These are phyloP conservation scores for Chiloscyllium plagiosum DNA, from an alignment of 2,113 vertebrate species.

Conservation along the genomic window DNA sequence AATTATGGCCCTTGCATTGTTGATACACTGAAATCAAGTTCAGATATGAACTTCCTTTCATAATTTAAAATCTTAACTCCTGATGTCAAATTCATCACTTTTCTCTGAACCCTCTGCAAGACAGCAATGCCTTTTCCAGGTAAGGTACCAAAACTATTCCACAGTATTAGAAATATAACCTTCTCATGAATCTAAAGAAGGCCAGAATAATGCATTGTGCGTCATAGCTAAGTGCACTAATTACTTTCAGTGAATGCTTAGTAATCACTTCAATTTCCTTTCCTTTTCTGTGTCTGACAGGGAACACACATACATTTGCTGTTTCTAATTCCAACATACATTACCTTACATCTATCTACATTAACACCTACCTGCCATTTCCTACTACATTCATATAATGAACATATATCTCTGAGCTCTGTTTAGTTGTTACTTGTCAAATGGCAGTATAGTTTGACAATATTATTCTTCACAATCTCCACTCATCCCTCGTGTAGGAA, in stretches of 20 bases:
- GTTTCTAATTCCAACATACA: neutral
- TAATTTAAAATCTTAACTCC: neutral
- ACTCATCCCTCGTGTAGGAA: neutral
- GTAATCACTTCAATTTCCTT: neutral
- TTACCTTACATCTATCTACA: neutral
- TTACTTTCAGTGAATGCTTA: neutral
- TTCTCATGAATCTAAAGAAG: neutral
- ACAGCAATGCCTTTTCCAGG: too few species aligned
- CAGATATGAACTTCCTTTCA: neutral
- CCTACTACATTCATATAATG: neutral
- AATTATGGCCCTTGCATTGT: neutral
- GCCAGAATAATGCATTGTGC: neutral
- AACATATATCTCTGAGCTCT: neutral
- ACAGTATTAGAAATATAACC: neutral
- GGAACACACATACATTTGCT: neutral
- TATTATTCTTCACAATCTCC: neutral
- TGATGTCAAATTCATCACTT: neutral
- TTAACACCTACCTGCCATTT: neutral
- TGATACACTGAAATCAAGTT: neutral
- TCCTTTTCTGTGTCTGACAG: neutral
- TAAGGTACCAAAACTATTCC: too few species aligned
- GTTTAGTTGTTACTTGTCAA: neutral
- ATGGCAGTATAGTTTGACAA: neutral
- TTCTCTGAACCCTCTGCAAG: neutral
- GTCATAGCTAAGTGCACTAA: neutral